A percentile compares a stretch with the other conserved stretches of the same genome.
Conservation (phyloP, 2,797 vertebrate genomes). For the Gymnopithys bicolor region DNA sequence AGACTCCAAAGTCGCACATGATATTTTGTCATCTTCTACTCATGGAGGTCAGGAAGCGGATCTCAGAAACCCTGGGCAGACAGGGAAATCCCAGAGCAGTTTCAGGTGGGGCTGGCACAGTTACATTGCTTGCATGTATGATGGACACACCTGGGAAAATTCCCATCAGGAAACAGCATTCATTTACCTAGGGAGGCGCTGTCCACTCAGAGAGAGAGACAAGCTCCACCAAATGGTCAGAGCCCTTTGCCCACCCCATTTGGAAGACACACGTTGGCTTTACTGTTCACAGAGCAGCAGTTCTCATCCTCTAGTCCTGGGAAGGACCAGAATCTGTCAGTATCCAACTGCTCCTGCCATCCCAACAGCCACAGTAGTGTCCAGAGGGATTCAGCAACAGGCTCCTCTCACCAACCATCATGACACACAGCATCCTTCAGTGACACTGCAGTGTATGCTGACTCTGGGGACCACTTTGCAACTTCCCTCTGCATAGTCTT, state of each 20-base stretch:
- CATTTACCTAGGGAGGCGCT: background rate
- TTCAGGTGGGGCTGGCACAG: background rate
- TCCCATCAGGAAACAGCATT: background rate
- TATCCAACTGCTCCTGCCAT: background rate
- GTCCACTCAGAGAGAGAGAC: background rate
- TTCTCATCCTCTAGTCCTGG: background rate
- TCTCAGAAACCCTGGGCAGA: background rate
- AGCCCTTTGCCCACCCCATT: fast-evolving
- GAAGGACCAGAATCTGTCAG: background rate
- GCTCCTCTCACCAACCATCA: background rate
- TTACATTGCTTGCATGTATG: fast-evolving
- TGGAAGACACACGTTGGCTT: background rate
- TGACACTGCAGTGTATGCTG: background rate
- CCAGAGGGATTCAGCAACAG: fast-evolving
- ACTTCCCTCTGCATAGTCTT: background rate
- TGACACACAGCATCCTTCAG: too few relatives aligned
- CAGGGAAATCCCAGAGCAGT: background rate
- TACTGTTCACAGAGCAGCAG: background rate
- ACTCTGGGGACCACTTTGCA: background rate
- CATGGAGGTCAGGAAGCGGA: fast-evolving
- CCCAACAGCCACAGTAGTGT: background rate
- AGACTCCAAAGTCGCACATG: background rate
- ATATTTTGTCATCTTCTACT: background rate
- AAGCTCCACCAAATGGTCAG: background rate
- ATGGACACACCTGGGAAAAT: background rate